Conservation (phyloP, 2,797 vertebrate species). For the Phylloscopus collybita region DNA sequence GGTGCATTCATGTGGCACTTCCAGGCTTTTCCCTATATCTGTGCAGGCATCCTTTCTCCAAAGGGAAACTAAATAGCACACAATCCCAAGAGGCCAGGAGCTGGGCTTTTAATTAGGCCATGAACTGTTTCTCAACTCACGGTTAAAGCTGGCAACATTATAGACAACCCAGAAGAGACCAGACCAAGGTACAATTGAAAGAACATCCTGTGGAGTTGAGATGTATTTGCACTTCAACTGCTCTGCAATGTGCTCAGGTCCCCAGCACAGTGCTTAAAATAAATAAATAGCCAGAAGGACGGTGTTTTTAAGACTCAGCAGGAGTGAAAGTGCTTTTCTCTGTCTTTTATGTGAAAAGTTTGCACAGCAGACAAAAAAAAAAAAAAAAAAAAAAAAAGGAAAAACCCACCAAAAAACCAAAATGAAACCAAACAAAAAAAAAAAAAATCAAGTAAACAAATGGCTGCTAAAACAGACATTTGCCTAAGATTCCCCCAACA, state of each 20-base stretch:
- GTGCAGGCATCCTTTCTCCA: neutral
- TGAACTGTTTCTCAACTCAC: neutral
- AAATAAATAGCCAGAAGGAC: constrained; percentile 38
- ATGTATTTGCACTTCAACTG: neutral
- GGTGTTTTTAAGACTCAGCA: neutral
- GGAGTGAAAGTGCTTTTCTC: constrained; percentile 63
- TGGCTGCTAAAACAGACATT: constrained; percentile 20
- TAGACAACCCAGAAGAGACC: neutral
- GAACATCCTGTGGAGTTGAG: neutral
- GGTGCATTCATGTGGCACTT: neutral
- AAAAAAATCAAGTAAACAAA: neutral
- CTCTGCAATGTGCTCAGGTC: neutral
- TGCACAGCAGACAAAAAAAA: constrained; percentile 18
- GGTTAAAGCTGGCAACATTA: neutral
- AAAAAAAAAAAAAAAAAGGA: neutral
- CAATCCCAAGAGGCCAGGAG: neutral
- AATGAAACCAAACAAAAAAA: no score
- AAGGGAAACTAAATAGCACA: neutral
- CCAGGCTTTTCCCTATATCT: neutral
- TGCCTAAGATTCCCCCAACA: constrained; percentile 22
- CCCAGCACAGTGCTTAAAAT: neutral
- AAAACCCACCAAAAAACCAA: neutral
- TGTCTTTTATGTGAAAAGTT: constrained; percentile 40
- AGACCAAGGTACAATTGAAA: neutral
- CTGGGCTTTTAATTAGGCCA: neutral